Evolutionary conservation across 2,888 invertebrate genomes (phyloP).

Genomic region (Girardia tigrina): DNA sequence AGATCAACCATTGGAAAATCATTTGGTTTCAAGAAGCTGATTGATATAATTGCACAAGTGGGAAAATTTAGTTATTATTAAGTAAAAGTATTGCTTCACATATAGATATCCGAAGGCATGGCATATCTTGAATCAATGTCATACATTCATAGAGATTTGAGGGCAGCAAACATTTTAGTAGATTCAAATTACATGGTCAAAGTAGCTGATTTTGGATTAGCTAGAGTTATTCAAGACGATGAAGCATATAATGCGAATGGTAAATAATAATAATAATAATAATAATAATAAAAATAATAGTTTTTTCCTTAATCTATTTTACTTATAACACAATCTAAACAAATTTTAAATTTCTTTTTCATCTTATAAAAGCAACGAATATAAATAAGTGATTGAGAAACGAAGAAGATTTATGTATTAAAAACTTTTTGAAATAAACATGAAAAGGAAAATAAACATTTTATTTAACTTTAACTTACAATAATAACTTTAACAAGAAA

Average conservation of each 20-base stretch:
- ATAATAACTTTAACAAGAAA: no score
- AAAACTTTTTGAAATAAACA: no score
- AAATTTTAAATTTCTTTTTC: no score
- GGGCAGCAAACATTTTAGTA: slow-evolving; percentile 49
- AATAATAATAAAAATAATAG: no score
- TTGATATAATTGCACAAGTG: slow-evolving; percentile 82
- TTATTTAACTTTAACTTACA: no score
- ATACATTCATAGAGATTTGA: slow-evolving; percentile 47
- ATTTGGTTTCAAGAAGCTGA: slow-evolving; percentile 57
- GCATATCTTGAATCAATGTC: slow-evolving; percentile 46
- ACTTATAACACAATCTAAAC: no score
- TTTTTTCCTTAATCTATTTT: no score
- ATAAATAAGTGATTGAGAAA: no score
- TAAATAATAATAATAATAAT: no score
- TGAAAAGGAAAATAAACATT: no score
- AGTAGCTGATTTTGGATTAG: slow-evolving; percentile 49
- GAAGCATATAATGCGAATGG: slow-evolving; percentile 6
- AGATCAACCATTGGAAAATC: slow-evolving; percentile 69
- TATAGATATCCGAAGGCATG: slow-evolving; percentile 48
- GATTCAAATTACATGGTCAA: slow-evolving; percentile 46
- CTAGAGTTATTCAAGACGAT: slow-evolving; percentile 37
- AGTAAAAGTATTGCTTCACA: neutral
- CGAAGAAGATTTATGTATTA: no score
- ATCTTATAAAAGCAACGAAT: no score
- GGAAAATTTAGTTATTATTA: neutral